Evolutionary conservation across 2,888 invertebrate species (phyloP).

Genomic region (Diplazon laetatorius): DNA sequence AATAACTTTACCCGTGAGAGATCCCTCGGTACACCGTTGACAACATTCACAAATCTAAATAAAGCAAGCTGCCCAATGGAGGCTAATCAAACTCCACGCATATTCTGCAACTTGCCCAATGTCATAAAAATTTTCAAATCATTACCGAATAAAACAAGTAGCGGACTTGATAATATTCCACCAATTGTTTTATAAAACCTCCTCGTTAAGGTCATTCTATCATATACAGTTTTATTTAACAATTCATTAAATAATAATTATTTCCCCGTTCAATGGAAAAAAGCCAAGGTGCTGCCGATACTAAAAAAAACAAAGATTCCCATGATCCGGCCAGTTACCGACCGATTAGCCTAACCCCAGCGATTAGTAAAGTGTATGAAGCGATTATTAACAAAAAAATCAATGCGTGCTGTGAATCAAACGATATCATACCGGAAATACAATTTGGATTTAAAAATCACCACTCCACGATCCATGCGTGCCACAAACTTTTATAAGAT

Average conservation of each 20-base stretch:
- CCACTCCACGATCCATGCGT: constrained; percentile 53
- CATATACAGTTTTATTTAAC: constrained; percentile 48
- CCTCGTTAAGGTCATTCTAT: constrained; percentile 1
- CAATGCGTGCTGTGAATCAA: background rate
- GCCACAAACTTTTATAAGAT: constrained; percentile 46
- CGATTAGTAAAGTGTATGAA: constrained; percentile 52
- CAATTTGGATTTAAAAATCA: constrained; percentile 57
- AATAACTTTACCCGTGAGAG: too few relatives aligned
- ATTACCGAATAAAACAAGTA: constrained; percentile 58
- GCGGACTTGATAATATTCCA: constrained; percentile 53
- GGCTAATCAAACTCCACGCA: background rate
- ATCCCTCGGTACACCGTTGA: too few relatives aligned
- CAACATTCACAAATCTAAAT: too few relatives aligned
- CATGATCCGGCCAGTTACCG: constrained; percentile 52
- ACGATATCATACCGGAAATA: constrained; percentile 39
- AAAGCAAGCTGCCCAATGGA: too few relatives aligned
- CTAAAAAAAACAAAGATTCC: constrained; percentile 37
- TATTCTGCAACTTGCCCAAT: background rate
- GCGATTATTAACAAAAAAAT: constrained; percentile 34
- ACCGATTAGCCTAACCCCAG: constrained; percentile 56
- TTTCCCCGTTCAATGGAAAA: constrained; percentile 54
- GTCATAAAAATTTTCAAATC: constrained; percentile 25
- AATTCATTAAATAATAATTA: constrained; percentile 45
- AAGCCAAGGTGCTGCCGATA: constrained; percentile 44
- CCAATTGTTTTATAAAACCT: constrained; percentile 56